Evolutionary conservation across 2,113 vertebrate genomes (phyloP).

Genomic region (Xenus cinereus): DNA sequence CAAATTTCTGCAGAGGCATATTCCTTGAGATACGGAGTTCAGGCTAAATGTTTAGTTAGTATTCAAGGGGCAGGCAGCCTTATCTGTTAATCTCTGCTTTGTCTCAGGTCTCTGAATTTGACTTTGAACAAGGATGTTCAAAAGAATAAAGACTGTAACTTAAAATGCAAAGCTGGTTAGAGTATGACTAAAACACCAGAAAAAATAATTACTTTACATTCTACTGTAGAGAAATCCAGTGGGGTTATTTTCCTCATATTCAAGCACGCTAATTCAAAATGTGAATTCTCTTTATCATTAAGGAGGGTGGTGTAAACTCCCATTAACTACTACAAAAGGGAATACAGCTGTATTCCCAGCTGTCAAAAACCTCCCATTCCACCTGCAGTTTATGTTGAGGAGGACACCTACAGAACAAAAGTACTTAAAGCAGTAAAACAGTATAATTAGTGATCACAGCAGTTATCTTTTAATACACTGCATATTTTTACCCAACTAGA

Average conservation of each 20-base stretch:
- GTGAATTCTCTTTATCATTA: background rate
- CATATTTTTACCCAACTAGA: background rate
- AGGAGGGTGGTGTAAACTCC: background rate
- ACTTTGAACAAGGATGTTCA: background rate
- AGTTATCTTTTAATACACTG: background rate
- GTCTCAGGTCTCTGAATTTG: background rate
- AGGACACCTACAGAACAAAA: background rate
- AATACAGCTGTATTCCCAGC: background rate
- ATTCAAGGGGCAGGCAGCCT: background rate
- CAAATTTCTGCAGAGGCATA: background rate
- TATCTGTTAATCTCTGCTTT: background rate
- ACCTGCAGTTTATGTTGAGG: background rate
- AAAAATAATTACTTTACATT: background rate
- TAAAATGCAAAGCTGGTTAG: background rate
- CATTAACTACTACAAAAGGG: background rate
- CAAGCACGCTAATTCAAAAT: background rate
- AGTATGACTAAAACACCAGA: background rate
- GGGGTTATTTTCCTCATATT: background rate
- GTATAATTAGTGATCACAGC: background rate
- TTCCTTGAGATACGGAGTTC: background rate
- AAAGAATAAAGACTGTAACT: background rate
- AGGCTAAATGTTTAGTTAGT: background rate
- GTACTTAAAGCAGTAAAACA: background rate
- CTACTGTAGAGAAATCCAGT: background rate
- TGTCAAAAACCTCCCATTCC: background rate